Evolutionary conservation across 2,797 vertebrate genomes (phyloP).

Genomic region (Takifugu ocellatus): DNA sequence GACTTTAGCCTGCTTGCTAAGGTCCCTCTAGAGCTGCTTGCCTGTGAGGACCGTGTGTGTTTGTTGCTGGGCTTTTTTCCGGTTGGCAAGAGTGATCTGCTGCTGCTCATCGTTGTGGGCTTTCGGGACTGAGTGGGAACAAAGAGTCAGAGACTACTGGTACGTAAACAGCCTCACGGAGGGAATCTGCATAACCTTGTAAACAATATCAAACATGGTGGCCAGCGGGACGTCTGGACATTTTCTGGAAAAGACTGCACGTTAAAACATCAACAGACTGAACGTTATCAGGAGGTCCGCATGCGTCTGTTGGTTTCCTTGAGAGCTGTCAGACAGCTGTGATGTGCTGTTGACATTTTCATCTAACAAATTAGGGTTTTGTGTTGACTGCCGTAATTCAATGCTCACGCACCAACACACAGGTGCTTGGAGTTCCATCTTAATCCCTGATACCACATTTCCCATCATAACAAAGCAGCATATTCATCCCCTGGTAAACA

Average conservation of each 20-base stretch:
- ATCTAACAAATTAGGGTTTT: background rate
- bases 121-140: slow-evolving; percentile 10
- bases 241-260: background rate
- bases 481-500: background rate
- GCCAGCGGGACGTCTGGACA: background rate
- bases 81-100: background rate
- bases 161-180: background rate
- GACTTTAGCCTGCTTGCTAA: background rate
- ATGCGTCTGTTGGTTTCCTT: slow-evolving; percentile 33
- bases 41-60: background rate
- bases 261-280: background rate
- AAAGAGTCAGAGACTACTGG: background rate
- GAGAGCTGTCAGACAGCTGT: slow-evolving; percentile 4
- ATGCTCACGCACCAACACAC: no score
- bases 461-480: background rate
- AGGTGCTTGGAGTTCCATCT: no score
- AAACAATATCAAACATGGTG: background rate
- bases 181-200: slow-evolving; percentile 2
- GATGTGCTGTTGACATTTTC: background rate
- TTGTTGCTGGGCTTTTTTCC: background rate
- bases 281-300: slow-evolving; percentile 39
- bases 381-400: no score
- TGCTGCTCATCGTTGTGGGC: background rate
- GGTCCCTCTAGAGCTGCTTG: slow-evolving; percentile 6
- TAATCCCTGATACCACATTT: background rate